Evolutionary conservation across 2,113 vertebrate genomes (phyloP), one percentile per base, ranked within the genome.

Genomic region (Malaclemys terrapin): DNA sequence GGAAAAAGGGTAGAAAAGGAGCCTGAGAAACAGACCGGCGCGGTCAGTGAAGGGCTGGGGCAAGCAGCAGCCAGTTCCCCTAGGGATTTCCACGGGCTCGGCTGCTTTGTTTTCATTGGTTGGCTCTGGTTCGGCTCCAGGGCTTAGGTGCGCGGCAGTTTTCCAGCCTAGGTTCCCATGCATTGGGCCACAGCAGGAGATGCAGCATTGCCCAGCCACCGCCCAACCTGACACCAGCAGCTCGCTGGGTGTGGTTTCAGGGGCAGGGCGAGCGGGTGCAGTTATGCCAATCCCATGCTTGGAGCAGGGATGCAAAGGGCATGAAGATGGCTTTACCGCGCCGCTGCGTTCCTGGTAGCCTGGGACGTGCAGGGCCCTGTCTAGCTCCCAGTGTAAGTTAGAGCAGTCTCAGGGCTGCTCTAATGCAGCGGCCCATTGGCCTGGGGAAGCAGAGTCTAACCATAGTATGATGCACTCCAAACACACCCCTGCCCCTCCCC

Each of bases 21-120:
- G 93, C 93, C 94, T 97, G 96, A 93, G 97, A 96, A 97, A 91
- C 19, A 52, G 27, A 24, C n/a, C 3, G 88, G 89, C 56, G 59
- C 69, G 11, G 38, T 20, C 20, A 24, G 8, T 42, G 38, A 75
- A 22, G 0, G 62, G 35, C 25, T 0, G 0, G 78, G 75, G 53
- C 85, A 93, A 54, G 69, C 88, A 95, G 91, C 7, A 1, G 20
- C 22, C 17, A 0, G 1, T 83, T 24, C 91, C 47, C 94, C 75
- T 35, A 80, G 86, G 94, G 8, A 47, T n/a, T 20, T 8, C 57
- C 0, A 0, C 35, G 24, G 80, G 82, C 87, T 1, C 0, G 0
- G 0, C 16, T 1, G 38, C 24, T 27, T 76, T 45, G 22, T 13
- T 69, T 27, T 24, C 72, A 45, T 22, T 13, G 38, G 11, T 11